Evolutionary conservation across 2,888 invertebrate genomes (phyloP).

Genomic region (Rhodophaea formosa): DNA sequence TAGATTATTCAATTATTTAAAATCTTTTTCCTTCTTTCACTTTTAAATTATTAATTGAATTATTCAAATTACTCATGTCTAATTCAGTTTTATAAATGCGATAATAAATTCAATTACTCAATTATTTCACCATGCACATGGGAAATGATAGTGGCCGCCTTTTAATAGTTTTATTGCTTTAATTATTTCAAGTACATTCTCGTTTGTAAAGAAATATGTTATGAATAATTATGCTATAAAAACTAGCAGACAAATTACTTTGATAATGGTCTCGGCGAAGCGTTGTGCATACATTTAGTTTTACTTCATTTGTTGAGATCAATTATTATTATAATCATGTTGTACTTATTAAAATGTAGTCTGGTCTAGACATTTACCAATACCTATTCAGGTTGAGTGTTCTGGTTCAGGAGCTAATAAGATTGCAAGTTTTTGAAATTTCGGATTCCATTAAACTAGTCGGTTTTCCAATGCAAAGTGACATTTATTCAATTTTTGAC

Average conservation of each 20-base stretch:
- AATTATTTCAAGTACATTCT: constrained; percentile 1
- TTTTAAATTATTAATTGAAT: not conserved
- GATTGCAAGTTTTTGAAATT: too few species aligned
- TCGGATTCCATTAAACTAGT: too few species aligned
- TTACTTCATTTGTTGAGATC: not conserved
- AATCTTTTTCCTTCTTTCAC: too few species aligned
- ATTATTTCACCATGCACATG: constrained; percentile 2
- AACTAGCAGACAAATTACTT: not conserved
- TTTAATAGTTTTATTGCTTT: not conserved
- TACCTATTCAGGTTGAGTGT: too few species aligned
- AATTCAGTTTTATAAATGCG: not conserved
- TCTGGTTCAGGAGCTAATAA: too few species aligned
- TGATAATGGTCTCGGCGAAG: not conserved
- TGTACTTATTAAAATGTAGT: too few species aligned
- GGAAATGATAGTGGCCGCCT: not conserved
- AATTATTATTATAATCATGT: too few species aligned
- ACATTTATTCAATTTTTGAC: too few species aligned
- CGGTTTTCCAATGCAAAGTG: too few species aligned
- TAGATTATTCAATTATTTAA: too few species aligned
- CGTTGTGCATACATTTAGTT: not conserved
- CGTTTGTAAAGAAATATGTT: not conserved
- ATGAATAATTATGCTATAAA: not conserved
- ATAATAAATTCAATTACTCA: not conserved
- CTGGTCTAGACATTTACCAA: too few species aligned
- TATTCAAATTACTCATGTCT: not conserved